phyloP scores from a whole-genome alignment of 2,113 vertebrate genomes.

The Dicaeum eximium region DNA sequence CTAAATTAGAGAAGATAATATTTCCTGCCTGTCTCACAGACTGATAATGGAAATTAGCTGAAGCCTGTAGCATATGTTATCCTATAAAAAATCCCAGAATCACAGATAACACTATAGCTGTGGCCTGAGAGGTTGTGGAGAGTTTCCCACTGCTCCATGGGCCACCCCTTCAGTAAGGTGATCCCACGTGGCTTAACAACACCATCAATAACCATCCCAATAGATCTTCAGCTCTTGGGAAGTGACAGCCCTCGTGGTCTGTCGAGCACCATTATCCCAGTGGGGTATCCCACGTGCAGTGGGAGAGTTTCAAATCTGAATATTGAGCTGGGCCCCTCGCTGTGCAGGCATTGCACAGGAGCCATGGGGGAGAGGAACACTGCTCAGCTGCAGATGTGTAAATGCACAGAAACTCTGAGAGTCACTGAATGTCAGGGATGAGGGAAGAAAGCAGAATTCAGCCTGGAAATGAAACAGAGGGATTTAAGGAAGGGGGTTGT shows the following conservation, averaged over 20 bases:
- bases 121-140: neutral
- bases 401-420: neutral
- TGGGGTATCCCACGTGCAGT: rapidly evolving
- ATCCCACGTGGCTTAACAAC: neutral
- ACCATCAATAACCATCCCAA: neutral
- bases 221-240: neutral
- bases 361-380: neutral
- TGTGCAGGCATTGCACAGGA: neutral
- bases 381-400: neutral
- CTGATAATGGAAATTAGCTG: neutral
- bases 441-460: neutral
- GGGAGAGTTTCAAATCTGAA: neutral
- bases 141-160: neutral
- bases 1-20: neutral
- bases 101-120: neutral
- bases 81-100: neutral
- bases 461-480: neutral
- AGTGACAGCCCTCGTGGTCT: neutral
- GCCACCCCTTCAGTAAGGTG: neutral
- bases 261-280: neutral
- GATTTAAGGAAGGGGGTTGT: neutral
- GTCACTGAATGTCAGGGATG: neutral
- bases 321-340: neutral
- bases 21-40: neutral
- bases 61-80: neutral